Percentiles rank a stretch among this genome's conserved stretches.
phyloP scores from a whole-genome alignment of 35 echinoderm and acorn worm genomes.

The Strongylocentrotus purpuratus region DNA sequence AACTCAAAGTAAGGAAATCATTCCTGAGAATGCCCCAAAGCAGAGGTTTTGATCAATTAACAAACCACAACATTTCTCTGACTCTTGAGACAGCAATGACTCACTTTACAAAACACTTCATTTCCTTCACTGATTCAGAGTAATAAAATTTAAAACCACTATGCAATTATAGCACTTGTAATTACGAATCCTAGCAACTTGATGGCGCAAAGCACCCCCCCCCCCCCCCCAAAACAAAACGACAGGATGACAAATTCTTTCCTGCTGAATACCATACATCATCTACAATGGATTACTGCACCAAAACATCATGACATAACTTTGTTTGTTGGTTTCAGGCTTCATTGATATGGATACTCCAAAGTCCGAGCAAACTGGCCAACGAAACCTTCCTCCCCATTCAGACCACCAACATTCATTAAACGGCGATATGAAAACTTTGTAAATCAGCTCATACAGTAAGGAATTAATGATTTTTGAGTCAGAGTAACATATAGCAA shows the following conservation, averaged over 20 bases:
- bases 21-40: not conserved
- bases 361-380: not conserved
- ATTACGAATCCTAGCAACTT: not conserved
- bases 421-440: too few relatives aligned
- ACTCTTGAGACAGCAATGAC: not conserved
- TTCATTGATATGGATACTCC: not conserved
- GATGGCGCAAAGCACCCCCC: not conserved
- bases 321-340: not conserved
- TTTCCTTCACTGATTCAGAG: not conserved
- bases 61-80: not conserved
- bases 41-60: not conserved
- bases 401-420: too few relatives aligned
- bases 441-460: too few relatives aligned
- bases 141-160: not conserved
- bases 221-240: not conserved
- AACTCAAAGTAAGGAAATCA: not conserved
- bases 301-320: not conserved
- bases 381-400: not conserved
- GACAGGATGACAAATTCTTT: not conserved
- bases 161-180: not conserved
- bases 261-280: not conserved
- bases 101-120: not conserved
- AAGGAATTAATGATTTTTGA: too few relatives aligned
- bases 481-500: too few relatives aligned
- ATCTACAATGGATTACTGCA: not conserved